phyloP scores from a whole-genome alignment of 2,888 invertebrate species.

The Busseola fusca region DNA sequence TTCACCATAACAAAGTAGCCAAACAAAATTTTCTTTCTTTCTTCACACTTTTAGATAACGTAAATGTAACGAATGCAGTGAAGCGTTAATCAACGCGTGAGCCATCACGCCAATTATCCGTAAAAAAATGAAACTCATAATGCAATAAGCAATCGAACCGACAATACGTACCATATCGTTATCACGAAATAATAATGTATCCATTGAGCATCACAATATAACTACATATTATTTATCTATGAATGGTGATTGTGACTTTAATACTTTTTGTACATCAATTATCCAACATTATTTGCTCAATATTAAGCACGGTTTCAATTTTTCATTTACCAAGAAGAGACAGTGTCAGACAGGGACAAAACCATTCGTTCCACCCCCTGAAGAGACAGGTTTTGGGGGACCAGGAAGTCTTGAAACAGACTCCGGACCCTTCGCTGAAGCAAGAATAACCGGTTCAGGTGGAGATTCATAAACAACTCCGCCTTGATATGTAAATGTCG shows the following conservation, averaged over 20 bases:
- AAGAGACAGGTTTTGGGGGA: neutral
- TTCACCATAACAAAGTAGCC: no score
- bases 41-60: neutral
- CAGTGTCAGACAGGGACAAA: neutral
- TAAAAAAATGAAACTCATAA: slow-evolving; percentile 17
- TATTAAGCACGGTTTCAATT: neutral
- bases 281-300: neutral
- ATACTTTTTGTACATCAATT: neutral
- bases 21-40: no score
- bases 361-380: neutral
- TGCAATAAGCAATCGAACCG: slow-evolving; percentile 4
- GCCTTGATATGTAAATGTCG: no score
- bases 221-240: neutral
- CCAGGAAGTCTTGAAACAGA: neutral
- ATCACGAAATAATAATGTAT: neutral
- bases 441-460: neutral
- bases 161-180: no score
- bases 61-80: slow-evolving; percentile 30
- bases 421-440: neutral
- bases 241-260: neutral
- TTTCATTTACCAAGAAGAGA: neutral
- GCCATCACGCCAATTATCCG: slow-evolving; percentile 9
- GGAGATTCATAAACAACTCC: no score
- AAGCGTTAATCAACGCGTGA: slow-evolving; percentile 18
- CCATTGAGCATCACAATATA: neutral